phyloP scores from a whole-genome alignment of 2,113 vertebrate species.

The Ceyx melanurus region DNA sequence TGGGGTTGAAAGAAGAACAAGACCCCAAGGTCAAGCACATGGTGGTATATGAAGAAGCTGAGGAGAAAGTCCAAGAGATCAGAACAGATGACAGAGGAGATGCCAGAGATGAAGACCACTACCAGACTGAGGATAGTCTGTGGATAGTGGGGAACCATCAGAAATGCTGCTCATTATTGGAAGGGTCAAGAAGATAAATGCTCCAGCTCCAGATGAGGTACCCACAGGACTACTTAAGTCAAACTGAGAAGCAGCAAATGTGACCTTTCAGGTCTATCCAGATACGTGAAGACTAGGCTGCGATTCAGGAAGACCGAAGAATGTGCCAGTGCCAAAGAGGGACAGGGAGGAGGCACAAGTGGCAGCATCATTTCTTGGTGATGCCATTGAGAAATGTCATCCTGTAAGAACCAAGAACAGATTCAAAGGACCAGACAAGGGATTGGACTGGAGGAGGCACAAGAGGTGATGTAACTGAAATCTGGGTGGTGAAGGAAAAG shows the following conservation, averaged over 20 bases:
- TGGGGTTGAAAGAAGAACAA: neutral
- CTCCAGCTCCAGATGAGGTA: neutral
- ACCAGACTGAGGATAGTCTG: neutral
- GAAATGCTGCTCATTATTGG: neutral
- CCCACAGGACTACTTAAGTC: neutral
- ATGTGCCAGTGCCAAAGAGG: neutral
- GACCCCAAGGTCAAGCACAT: neutral
- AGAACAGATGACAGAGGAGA: neutral
- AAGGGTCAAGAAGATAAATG: neutral
- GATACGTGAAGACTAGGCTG: neutral
- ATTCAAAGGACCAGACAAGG: neutral
- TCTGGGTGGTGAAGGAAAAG: neutral
- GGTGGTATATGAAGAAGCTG: neutral
- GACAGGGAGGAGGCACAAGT: neutral
- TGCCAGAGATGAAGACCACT: neutral
- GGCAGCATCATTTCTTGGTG: neutral
- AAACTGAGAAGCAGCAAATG: neutral
- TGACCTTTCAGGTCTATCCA: neutral
- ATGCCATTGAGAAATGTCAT: neutral
- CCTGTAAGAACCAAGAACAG: rapidly evolving
- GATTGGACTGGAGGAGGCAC: neutral
- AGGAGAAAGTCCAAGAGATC: neutral
- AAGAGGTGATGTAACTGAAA: rapidly evolving
- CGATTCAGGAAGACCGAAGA: neutral
- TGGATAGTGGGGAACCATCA: neutral